A percentile compares a stretch with the other conserved stretches of the same genome.
These are phyloP conservation scores for Corvus hawaiiensis DNA, from an alignment of 2,113 vertebrate species.

Conservation along the genomic window DNA sequence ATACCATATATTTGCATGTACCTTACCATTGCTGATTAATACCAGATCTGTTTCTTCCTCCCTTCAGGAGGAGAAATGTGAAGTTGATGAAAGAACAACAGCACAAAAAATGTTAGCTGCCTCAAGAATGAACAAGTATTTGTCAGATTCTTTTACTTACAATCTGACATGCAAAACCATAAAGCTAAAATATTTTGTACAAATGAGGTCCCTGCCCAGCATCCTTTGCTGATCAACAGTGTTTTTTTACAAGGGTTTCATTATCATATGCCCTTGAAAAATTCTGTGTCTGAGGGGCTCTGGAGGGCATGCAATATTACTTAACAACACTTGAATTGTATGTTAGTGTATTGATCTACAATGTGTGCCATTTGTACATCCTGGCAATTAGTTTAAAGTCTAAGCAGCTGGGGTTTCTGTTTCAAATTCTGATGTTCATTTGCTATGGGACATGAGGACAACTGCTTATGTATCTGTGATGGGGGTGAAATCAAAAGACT, in stretches of 20 bases:
- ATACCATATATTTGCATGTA: neutral
- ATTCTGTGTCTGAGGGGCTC: neutral
- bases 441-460: neutral
- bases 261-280: slow-evolving; percentile 19
- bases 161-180: neutral
- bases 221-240: neutral
- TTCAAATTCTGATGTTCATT: neutral
- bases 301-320: neutral
- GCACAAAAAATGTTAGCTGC: neutral
- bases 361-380: neutral
- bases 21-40: neutral
- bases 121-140: neutral
- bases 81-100: neutral
- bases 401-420: neutral
- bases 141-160: neutral
- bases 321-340: slow-evolving; percentile 8
- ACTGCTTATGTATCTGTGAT: neutral
- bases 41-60: neutral
- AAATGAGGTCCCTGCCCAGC: neutral
- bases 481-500: neutral
- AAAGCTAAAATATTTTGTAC: neutral
- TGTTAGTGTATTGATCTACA: neutral
- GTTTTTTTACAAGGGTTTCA: neutral
- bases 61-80: neutral
- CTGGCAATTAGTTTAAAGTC: neutral